Conservation (phyloP, 2,797 vertebrate genomes). For the Chaetodon trifasciatus region DNA sequence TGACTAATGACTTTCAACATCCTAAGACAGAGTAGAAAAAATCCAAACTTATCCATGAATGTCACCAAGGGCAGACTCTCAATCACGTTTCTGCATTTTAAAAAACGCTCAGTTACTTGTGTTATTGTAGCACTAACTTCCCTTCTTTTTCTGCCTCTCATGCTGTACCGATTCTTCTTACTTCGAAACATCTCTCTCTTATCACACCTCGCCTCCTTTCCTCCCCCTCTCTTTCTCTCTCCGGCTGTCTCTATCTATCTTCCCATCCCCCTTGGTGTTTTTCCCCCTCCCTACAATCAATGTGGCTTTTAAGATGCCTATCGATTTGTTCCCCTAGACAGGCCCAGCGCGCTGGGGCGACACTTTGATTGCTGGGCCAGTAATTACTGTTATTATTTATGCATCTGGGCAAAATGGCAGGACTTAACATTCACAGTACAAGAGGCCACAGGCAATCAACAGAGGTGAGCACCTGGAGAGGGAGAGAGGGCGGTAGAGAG, state of each 20-base stretch:
- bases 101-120: constrained; percentile 63
- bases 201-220: constrained; percentile 77
- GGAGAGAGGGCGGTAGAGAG: constrained; percentile 61
- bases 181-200: constrained; percentile 82
- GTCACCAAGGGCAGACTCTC: constrained; percentile 32
- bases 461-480: constrained; percentile 88
- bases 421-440: constrained; percentile 91
- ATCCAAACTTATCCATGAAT: constrained; percentile 35
- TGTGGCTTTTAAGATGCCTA: constrained; percentile 91
- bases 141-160: constrained; percentile 36
- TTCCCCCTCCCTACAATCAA: constrained; percentile 89
- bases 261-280: constrained; percentile 85
- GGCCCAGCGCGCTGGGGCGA: constrained; percentile 86
- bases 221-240: constrained; percentile 75
- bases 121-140: constrained; percentile 62
- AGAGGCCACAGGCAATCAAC: constrained; percentile 90
- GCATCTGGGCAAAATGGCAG: constrained; percentile 91
- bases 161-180: constrained; percentile 68
- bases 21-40: neutral
- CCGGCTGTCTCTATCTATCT: constrained; percentile 84
- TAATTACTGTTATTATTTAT: constrained; percentile 94
- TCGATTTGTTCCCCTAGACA: constrained; percentile 90
- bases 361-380: constrained; percentile 91
- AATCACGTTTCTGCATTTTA: constrained; percentile 61
- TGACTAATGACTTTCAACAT: constrained; percentile 13